phyloP scores from a whole-genome alignment of 2,888 invertebrate genomes.

The Drosophila incognita region DNA sequence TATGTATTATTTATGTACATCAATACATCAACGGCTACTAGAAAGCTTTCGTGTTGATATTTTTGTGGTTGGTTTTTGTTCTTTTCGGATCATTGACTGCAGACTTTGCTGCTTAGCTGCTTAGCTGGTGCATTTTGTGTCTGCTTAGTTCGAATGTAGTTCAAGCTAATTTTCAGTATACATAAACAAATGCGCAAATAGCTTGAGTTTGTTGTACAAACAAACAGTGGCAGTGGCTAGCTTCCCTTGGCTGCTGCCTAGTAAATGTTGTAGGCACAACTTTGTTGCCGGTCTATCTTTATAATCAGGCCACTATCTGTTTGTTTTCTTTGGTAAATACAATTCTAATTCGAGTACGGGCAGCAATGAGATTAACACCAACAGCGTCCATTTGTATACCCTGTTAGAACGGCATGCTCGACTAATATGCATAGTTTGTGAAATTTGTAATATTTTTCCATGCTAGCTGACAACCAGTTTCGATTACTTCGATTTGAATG shows the following conservation, averaged over 20 bases:
- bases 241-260: conserved; percentile 13
- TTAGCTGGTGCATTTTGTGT: conserved; percentile 20
- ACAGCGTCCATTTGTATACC: conserved; percentile 21
- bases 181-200: conserved; percentile 39
- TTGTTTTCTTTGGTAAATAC: conserved; percentile 57
- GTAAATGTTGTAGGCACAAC: conserved; percentile 18
- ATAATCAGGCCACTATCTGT: conserved; percentile 59
- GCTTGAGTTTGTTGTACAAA: conserved; percentile 27
- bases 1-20: background rate
- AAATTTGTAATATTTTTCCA: background rate
- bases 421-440: background rate
- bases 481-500: background rate
- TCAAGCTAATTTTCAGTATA: conserved; percentile 15
- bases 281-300: conserved; percentile 47
- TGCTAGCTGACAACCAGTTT: background rate
- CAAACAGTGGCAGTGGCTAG: conserved; percentile 15
- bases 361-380: conserved; percentile 16
- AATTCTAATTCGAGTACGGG: conserved; percentile 14
- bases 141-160: conserved; percentile 8
- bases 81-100: conserved; percentile 22
- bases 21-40: background rate
- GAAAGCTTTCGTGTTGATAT: background rate
- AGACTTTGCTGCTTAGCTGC: background rate
- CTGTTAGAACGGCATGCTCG: background rate
- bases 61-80: background rate